Base-by-base conservation (phyloP, 1,140 invertebrate genomes). In the Lepidurus arcticus region DNA sequence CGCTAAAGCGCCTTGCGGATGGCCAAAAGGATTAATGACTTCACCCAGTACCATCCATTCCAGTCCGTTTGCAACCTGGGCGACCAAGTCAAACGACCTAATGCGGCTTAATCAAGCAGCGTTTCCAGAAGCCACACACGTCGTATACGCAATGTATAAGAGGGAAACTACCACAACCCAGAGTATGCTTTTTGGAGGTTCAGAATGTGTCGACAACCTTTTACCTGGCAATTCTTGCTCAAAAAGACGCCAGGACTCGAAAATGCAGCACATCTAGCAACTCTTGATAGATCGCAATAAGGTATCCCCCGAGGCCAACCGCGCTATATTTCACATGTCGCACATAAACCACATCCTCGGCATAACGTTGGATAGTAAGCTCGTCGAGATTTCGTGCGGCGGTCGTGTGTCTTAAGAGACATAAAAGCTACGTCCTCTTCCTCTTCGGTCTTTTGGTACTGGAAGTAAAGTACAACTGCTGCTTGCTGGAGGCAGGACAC, bases 71-170 rank as follows among this genome's bases (percentile, higher is more conserved):
- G 53, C 13, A 65, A 65, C 53, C 21, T 65, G 53, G 53, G 53
- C 21, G 53, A 65, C 53, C 16, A 21, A 65, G 53, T 65, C 53
- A 65, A 16, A 16, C 53, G 16, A 65, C 53, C 53, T 65, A 65
- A 65, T 65, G 53, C 53, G 53, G 21, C 53, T 65, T 65, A 65
- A 65, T 65, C 53, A 65, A 65, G 53, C 13, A 65, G 21, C 53
- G 16, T 7, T 65, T 65, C 53, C 53, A 65, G 53, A 65, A 65
- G 53, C 53, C 53, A 65, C 53, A 65, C 53, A 65, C 53, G 53
- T 65, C 13, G 53, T 65, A 65, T 21, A 34, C 3, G 34, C 53
- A 65, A 0, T 7, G 21, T 65, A 65, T 65, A 34, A 34, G 34
- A 34, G 34, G 3, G 34, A 34, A 34, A 3, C 34, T 34, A 34